These are phyloP conservation scores for Acleris sparsana DNA, from an alignment of 2,888 invertebrate species.

Conservation along the genomic window DNA sequence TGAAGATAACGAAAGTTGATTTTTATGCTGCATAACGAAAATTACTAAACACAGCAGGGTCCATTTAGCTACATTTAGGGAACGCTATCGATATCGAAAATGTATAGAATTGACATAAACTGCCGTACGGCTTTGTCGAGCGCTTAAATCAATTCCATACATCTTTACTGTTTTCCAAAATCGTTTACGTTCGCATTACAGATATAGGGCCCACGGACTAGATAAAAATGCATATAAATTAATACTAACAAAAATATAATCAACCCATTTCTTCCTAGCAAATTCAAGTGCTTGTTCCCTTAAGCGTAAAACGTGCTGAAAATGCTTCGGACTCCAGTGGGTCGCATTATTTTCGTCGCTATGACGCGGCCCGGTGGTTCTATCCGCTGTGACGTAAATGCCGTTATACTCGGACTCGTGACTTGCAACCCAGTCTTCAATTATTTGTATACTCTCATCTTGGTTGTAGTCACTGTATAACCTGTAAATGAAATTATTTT, in stretches of 20 bases:
- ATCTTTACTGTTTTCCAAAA: too few species aligned
- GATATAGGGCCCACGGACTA: too few species aligned
- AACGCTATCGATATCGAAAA: too few species aligned
- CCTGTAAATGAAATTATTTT: conserved; percentile 78
- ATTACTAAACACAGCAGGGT: too few species aligned
- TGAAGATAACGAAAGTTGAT: too few species aligned
- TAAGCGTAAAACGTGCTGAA: conserved; percentile 89
- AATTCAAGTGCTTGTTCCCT: conserved; percentile 89
- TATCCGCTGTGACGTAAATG: conserved; percentile 84
- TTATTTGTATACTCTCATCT: conserved; percentile 89
- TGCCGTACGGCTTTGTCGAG: too few species aligned
- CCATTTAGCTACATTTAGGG: too few species aligned
- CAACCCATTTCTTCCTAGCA: conserved; percentile 92
- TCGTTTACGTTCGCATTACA: too few species aligned
- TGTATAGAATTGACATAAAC: too few species aligned
- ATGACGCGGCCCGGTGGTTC: conserved; percentile 58
- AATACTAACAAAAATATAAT: conserved; percentile 91
- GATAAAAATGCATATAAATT: too few species aligned
- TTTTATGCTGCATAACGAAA: too few species aligned
- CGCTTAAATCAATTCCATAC: too few species aligned
- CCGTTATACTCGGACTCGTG: conserved; percentile 88
- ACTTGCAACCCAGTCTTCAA: conserved; percentile 88
- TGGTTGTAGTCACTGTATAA: conserved; percentile 93
- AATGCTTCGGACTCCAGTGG: conserved; percentile 91
- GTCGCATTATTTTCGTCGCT: conserved; percentile 85